Evolutionary conservation across 2,888 invertebrate genomes (phyloP), one percentile per base, ranked within the genome.

Genomic region (Alloplasta piceator): DNA sequence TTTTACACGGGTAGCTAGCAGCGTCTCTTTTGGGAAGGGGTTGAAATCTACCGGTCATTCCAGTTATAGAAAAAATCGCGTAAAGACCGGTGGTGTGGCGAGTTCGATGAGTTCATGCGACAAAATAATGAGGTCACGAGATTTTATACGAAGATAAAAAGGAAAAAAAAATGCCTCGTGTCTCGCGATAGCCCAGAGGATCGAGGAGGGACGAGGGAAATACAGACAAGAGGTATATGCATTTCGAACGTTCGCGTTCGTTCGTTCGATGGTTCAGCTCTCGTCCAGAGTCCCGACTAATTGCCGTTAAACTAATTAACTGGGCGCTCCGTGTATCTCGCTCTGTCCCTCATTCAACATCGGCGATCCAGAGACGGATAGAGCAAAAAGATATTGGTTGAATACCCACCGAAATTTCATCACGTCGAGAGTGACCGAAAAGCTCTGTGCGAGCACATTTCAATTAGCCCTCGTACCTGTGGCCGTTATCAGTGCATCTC

Each of bases 261-360:
- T 43, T 52, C 61, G 61, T 26, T 63, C 43, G 5, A 52, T 43
- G 46, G 12, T 26, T 14, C 12, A 52, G 52, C 7, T 61, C 38
- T 41, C 26, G n/a, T 10, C 10, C 12, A 38, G 16, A 76, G 61
- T 76, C 10, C 52, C 36, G 55, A 55, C 52, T 68, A 68, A 76
- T 68, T 68, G 63, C 66, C 68, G 55, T 63, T 68, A 52, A 76
- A 61, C 52, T 55, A 76, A 68, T 68, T 76, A 68, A 61, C 61
- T 52, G 50, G 16, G 56, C 0, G 10, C 56, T 36, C 10, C 10
- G 7, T 43, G 7, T 43, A 6, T 43, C 43, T 43, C 43, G 6
- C 52, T 5, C 14, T n/a, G 12, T 52, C 41, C 2, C 38, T 38
- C 58, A 16, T 12, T 43, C 36, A 46, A 39, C 67, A 41, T n/a